phyloP scores from a whole-genome alignment of 1,140 invertebrate genomes.

The Brachionus rubens region DNA sequence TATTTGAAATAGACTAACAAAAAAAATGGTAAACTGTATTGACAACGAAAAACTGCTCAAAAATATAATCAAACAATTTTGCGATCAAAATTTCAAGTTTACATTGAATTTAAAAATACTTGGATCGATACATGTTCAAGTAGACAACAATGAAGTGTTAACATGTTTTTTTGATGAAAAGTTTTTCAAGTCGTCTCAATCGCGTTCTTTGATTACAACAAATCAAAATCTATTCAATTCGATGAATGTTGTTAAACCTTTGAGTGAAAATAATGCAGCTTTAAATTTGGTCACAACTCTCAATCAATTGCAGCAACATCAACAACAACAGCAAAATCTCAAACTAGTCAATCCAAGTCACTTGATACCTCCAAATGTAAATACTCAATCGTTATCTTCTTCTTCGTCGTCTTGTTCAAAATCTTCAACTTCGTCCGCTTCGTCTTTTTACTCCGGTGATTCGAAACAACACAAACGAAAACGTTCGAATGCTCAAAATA shows the following conservation, averaged over 20 bases:
- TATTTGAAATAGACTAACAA: background rate
- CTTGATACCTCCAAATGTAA: background rate
- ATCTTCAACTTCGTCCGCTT: slow-evolving; percentile 29
- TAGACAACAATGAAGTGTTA: slow-evolving; percentile 36
- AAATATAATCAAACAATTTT: slow-evolving; percentile 34
- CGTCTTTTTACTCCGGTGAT: slow-evolving; percentile 18
- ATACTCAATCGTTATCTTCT: slow-evolving; percentile 13
- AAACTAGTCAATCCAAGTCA: background rate
- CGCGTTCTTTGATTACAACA: background rate
- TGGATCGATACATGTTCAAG: slow-evolving; percentile 30
- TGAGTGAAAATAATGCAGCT: background rate
- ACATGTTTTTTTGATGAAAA: slow-evolving; percentile 24
- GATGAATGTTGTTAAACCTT: background rate
- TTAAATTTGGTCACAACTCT: slow-evolving; percentile 23
- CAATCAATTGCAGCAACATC: slow-evolving; percentile 7
- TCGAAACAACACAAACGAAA: slow-evolving; percentile 10
- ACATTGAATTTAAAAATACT: slow-evolving; percentile 27
- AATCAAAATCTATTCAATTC: slow-evolving; percentile 38
- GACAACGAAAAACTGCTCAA: slow-evolving; percentile 41
- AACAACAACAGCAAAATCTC: slow-evolving; percentile 1
- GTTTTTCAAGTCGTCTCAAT: background rate
- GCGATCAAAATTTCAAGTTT: slow-evolving; percentile 43
- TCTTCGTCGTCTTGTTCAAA: slow-evolving; percentile 12
- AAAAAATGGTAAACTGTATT: slow-evolving; percentile 27
- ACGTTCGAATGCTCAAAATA: slow-evolving; percentile 8